A percentile compares a stretch with the other conserved stretches of the same genome.
These are phyloP conservation scores for Spodoptera frugiperda DNA, from an alignment of 1,140 invertebrate genomes.

Conservation along the genomic window DNA sequence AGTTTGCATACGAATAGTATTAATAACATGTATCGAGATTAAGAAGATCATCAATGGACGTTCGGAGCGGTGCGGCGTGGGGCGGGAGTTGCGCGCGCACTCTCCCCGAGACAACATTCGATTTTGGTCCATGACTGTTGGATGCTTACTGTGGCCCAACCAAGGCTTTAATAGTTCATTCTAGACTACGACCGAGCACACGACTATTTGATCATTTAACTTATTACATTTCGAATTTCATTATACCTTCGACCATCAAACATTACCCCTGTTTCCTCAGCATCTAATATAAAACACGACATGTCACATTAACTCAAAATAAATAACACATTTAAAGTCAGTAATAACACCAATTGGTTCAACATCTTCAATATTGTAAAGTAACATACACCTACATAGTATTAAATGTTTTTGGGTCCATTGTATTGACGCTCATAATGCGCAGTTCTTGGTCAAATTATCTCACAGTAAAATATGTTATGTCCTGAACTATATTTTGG, in stretches of 20 bases:
- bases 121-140: constrained; percentile 87
- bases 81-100: constrained; percentile 79
- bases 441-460: neutral
- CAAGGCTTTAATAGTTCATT: constrained; percentile 84
- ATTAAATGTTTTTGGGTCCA: neutral
- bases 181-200: constrained; percentile 69
- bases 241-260: neutral
- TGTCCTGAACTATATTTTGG: too few relatives aligned
- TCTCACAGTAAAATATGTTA: too few relatives aligned
- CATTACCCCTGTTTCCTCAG: neutral
- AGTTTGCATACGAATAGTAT: constrained; percentile 55
- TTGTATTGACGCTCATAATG: constrained; percentile 26
- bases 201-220: constrained; percentile 65
- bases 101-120: constrained; percentile 82
- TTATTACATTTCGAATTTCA: constrained; percentile 36
- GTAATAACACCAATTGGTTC: constrained; percentile 23
- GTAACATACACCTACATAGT: neutral
- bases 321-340: neutral
- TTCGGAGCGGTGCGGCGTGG: constrained; percentile 73
- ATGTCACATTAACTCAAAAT: constrained; percentile 31
- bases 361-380: constrained; percentile 13
- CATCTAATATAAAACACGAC: neutral
- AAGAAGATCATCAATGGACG: constrained; percentile 84
- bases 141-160: constrained; percentile 82
- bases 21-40: constrained; percentile 68